Evolutionary conservation across 2,888 invertebrate species (phyloP).

Genomic region (Amblyjoppa fuscipennis): DNA sequence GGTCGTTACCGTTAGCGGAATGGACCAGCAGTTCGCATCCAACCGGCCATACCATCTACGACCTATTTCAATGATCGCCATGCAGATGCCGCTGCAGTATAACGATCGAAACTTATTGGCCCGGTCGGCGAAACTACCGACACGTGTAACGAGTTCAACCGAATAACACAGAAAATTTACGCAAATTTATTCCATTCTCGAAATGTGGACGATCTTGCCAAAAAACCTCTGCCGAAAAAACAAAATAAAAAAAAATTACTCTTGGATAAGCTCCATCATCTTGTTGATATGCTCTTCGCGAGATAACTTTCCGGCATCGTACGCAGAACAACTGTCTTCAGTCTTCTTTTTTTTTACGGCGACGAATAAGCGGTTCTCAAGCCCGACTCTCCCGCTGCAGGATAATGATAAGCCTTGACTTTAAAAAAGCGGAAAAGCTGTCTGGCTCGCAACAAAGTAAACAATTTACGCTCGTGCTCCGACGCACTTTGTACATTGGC

Average conservation of each 20-base stretch:
- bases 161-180: constrained; percentile 39
- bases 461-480: constrained; percentile 12
- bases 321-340: background rate
- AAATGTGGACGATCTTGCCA: constrained; percentile 27
- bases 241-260: constrained; percentile 27
- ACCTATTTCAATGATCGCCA: constrained; percentile 84
- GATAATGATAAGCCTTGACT: constrained; percentile 23
- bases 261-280: constrained; percentile 29
- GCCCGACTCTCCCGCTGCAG: constrained; percentile 11
- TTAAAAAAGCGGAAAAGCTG: constrained; percentile 11
- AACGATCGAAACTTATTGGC: constrained; percentile 79
- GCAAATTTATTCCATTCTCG: constrained; percentile 52
- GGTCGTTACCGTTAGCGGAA: constrained; percentile 85
- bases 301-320: constrained; percentile 20
- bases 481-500: constrained; percentile 42
- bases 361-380: background rate
- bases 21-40: constrained; percentile 77
- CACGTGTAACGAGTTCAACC: constrained; percentile 31
- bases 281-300: constrained; percentile 9
- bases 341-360: constrained; percentile 29
- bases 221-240: background rate
- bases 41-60: constrained; percentile 79
- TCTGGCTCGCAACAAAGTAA: constrained; percentile 20
- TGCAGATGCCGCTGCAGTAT: constrained; percentile 85
- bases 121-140: constrained; percentile 57